Evolutionary conservation across 2,797 vertebrate genomes (phyloP).

Genomic region (Microtus obscurus): DNA sequence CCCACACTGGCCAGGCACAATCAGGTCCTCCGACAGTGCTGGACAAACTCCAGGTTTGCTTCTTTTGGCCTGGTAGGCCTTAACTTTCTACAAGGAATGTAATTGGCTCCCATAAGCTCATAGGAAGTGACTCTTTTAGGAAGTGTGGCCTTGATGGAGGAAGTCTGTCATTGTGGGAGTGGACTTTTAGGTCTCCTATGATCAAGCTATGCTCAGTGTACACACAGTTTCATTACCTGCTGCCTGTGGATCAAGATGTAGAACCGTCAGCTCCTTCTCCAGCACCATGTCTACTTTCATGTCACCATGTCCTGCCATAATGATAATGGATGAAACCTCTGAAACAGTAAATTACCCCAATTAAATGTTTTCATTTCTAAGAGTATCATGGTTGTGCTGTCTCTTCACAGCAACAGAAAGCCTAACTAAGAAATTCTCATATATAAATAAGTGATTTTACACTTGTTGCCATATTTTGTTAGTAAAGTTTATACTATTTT

Average conservation of each 20-base stretch:
- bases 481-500: neutral
- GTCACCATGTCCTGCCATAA: neutral
- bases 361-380: no score
- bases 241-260: neutral
- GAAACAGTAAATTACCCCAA: neutral
- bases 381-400: no score
- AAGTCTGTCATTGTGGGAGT: neutral
- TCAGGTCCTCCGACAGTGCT: no score
- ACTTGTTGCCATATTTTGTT: neutral
- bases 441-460: neutral
- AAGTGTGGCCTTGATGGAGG: neutral
- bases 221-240: neutral
- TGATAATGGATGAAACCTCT: neutral
- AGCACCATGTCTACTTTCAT: neutral
- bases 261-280: neutral
- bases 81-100: neutral
- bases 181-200: neutral
- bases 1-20: no score
- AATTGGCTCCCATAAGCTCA: neutral
- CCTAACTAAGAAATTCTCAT: no score
- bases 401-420: no score
- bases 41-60: no score
- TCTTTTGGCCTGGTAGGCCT: no score
- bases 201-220: neutral
- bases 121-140: neutral